phyloP scores from a whole-genome alignment of 1,140 invertebrate species.

The Heterodera schachtii region DNA sequence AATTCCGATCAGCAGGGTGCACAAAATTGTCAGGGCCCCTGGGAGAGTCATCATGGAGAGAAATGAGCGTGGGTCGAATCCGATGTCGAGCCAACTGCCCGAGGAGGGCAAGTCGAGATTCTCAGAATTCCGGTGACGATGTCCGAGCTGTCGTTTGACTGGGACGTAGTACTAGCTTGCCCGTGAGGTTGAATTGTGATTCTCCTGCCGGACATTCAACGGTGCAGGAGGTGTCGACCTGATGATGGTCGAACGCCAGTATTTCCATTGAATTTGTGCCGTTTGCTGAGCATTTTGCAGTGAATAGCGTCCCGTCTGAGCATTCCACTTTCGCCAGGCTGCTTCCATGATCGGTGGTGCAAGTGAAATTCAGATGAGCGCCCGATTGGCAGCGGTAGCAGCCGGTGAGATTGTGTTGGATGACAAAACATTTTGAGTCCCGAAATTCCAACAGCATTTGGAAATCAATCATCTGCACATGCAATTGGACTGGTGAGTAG shows the following conservation, averaged over 20 bases:
- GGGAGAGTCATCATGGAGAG: no score
- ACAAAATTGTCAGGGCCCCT: no score
- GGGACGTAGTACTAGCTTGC: background rate
- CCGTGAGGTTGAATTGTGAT: background rate
- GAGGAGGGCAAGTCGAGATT: no score
- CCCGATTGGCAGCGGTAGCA: slow-evolving; percentile 1
- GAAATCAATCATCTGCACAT: background rate
- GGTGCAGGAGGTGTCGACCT: background rate
- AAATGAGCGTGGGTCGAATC: no score
- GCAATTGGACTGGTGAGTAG: slow-evolving; percentile 6
- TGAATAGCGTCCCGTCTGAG: background rate
- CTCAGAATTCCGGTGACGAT: no score
- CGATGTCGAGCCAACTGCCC: no score
- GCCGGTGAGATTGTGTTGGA: background rate
- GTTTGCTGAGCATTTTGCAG: background rate
- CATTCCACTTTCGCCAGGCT: background rate
- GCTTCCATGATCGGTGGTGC: background rate
- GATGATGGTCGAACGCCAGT: background rate
- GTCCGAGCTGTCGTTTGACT: background rate
- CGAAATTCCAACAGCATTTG: background rate
- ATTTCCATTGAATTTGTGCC: background rate
- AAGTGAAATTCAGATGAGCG: background rate
- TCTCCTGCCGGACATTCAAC: background rate
- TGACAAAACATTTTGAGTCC: background rate
- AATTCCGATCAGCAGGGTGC: no score